phyloP scores from a whole-genome alignment of 2,888 invertebrate species.

The Thymelicus acteon region DNA sequence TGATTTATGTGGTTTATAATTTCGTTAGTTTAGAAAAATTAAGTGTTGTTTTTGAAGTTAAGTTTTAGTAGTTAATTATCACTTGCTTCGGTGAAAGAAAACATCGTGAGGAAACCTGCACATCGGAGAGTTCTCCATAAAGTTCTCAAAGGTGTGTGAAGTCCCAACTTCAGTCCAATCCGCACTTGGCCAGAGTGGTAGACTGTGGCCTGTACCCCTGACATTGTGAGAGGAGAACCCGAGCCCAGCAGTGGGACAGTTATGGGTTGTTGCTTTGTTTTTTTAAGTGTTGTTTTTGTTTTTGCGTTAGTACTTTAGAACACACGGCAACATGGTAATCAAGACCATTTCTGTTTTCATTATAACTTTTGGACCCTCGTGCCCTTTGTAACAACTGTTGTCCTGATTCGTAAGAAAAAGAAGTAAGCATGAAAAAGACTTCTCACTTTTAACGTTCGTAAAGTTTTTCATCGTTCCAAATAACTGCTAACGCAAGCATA shows the following conservation, averaged over 20 bases:
- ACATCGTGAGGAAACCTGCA: no score
- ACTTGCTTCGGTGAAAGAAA: no score
- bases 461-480: slow-evolving; percentile 59
- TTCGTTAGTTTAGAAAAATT: background rate
- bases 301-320: background rate
- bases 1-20: no score
- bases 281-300: slow-evolving; percentile 2
- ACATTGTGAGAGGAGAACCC: no score
- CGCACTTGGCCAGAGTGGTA: no score
- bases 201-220: no score
- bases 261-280: no score
- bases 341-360: slow-evolving; percentile 18
- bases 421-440: slow-evolving; percentile 17
- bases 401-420: slow-evolving; percentile 2
- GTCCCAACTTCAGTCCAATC: no score
- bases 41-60: background rate
- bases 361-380: slow-evolving; percentile 22
- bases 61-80: no score
- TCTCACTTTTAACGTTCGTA: slow-evolving; percentile 30
- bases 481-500: slow-evolving; percentile 63
- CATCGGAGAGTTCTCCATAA: no score
- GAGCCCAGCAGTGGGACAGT: no score
- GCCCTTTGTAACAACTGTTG: slow-evolving; percentile 11
- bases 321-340: background rate
- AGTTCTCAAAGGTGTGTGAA: no score